Evolutionary conservation across 1,140 invertebrate genomes (phyloP).

Genomic region (Lineus longissimus): DNA sequence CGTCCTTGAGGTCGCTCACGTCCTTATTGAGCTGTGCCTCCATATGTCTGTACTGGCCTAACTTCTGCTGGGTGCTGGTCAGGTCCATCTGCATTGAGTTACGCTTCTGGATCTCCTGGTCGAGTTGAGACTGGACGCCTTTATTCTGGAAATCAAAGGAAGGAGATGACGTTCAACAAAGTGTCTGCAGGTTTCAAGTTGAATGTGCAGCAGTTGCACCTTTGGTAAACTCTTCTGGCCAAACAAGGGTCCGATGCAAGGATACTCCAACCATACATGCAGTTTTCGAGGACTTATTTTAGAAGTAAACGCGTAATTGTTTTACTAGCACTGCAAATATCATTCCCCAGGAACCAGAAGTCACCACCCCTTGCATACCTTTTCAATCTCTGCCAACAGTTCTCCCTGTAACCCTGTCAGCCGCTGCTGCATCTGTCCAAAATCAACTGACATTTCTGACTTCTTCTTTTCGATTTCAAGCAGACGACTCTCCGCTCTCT

Average conservation of each 20-base stretch:
- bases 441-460: constrained; percentile 89
- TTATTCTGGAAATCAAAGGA: constrained; percentile 59
- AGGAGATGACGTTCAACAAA: no score
- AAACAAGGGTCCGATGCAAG: no score
- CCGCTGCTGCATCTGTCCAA: constrained; percentile 83
- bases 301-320: no score
- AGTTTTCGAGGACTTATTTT: neutral
- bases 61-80: constrained; percentile 67
- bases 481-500: constrained; percentile 74
- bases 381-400: constrained; percentile 37
- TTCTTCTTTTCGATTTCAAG: constrained; percentile 92
- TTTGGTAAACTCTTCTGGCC: no score
- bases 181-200: no score
- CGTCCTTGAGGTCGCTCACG: constrained; percentile 66
- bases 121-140: constrained; percentile 75
- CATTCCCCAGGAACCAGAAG: neutral
- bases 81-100: constrained; percentile 69
- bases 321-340: neutral
- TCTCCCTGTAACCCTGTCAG: constrained; percentile 51
- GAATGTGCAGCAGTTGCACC: no score
- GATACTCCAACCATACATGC: no score
- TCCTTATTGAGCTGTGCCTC: constrained; percentile 71
- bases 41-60: constrained; percentile 67
- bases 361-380: constrained; percentile 32
- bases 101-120: constrained; percentile 82